Base-by-base conservation (phyloP, 2,113 vertebrate genomes). In the Alexandromys fortis region DNA sequence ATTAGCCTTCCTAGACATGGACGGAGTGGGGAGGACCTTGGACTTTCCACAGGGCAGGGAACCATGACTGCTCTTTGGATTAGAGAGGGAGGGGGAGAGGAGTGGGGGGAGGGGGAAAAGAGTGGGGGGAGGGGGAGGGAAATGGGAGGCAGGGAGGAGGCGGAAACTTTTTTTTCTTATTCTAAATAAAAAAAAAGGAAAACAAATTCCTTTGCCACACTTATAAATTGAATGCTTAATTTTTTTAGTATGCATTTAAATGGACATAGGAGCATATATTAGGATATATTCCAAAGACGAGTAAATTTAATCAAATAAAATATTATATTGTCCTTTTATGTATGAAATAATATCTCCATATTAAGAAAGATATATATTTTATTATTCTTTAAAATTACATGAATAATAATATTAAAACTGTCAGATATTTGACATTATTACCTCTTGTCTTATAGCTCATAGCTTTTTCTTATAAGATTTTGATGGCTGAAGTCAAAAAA, bases 141-240 rank as follows among this genome's bases (percentile, higher is more conserved):
- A n/a, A n/a, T n/a, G n/a, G n/a, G n/a, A n/a, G n/a, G n/a, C n/a
- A n/a, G n/a, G n/a, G n/a, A n/a, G n/a, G n/a, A n/a, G n/a, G n/a
- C n/a, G n/a, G n/a, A n/a, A n/a, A n/a, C n/a, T n/a, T n/a, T n/a
- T n/a, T n/a, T n/a, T n/a, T n/a, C n/a, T n/a, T n/a, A n/a, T n/a
- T n/a, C n/a, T n/a, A n/a, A n/a, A n/a, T n/a, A n/a, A n/a, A n/a
- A n/a, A n/a, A n/a, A n/a, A n/a, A n/a, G n/a, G n/a, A n/a, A n/a
- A n/a, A n/a, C n/a, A 75, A 75, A 42, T 14, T 86, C 33, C 0
- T 3, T 83, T 76, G 61, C 3, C 21, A 55, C 3, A 33, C 16
- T 86, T 89, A 19, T 81, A 92, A 35, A 92, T 78, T 81, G 70
- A 89, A 72, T 91, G 22, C 7, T n/a, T 70, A 81, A 82, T 13